Evolutionary conservation across 2,888 invertebrate genomes (phyloP).

Genomic region (Anoplius nigerrimus): DNA sequence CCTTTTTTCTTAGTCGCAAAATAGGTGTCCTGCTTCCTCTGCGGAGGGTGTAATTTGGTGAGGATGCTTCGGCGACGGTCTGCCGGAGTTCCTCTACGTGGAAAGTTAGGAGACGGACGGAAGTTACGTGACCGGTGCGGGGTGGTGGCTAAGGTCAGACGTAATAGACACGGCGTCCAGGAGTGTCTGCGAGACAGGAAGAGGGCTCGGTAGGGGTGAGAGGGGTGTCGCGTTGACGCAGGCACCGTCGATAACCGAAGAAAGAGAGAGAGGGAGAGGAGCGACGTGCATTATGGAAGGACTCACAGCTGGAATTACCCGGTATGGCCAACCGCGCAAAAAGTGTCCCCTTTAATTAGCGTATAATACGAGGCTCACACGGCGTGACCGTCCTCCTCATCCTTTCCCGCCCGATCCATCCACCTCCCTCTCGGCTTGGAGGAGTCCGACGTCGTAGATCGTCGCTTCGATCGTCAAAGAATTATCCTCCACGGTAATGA

Average conservation of each 20-base stretch:
- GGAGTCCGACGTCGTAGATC: neutral
- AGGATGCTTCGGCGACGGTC: neutral
- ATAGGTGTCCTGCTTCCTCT: neutral
- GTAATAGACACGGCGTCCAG: conserved; percentile 22
- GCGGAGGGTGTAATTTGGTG: too few relatives aligned
- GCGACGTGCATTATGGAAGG: conserved; percentile 18
- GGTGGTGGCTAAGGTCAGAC: conserved; percentile 32
- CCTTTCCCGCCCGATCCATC: neutral
- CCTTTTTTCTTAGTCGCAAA: neutral
- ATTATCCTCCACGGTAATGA: too few relatives aligned
- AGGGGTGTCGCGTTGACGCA: neutral
- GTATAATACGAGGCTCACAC: conserved; percentile 49
- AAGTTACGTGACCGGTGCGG: conserved; percentile 35
- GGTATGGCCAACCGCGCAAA: conserved; percentile 20
- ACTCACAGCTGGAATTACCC: conserved; percentile 16
- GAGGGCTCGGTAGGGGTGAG: conserved; percentile 18
- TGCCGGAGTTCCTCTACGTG: neutral
- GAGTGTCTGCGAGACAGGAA: neutral
- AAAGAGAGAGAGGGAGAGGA: conserved; percentile 16
- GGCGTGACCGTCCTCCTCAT: conserved; percentile 26
- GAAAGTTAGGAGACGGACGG: neutral
- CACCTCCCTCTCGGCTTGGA: neutral
- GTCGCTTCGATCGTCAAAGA: neutral
- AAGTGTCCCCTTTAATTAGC: conserved; percentile 59
- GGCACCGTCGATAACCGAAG: neutral